Conservation (phyloP, 37 sponge, comb jelly and placozoan species). For the Ianthella basta region DNA sequence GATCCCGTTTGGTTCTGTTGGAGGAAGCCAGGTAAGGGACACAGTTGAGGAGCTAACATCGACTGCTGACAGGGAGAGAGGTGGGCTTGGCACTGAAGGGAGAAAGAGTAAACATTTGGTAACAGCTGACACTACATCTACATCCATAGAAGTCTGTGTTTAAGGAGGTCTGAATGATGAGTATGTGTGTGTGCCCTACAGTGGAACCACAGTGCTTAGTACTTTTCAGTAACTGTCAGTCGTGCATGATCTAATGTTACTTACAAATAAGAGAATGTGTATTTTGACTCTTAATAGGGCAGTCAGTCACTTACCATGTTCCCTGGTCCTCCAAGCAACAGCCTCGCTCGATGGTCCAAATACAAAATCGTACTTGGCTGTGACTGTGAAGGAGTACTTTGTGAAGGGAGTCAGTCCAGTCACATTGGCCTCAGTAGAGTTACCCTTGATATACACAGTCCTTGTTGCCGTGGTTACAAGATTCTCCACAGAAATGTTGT, state of each 20-base stretch:
- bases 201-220: no score
- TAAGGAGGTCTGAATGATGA: no score
- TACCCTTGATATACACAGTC: not conserved
- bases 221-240: no score
- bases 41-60: not conserved
- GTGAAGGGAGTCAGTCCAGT: conserved; percentile 35
- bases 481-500: not conserved
- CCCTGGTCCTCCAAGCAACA: conserved; percentile 10
- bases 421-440: not conserved
- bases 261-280: no score
- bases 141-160: no score
- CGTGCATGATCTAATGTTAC: no score
- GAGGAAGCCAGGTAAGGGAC: no score
- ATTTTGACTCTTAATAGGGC: no score
- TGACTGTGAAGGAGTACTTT: conserved; percentile 36
- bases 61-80: not conserved
- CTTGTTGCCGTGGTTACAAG: not conserved
- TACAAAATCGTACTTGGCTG: conserved; percentile 47
- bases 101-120: not conserved
- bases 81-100: conserved; percentile 11
- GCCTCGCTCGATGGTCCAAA: conserved; percentile 41
- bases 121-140: no score
- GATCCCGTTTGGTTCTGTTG: no score
- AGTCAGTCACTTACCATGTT: not conserved
- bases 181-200: no score